phyloP scores from a whole-genome alignment of 2,797 vertebrate genomes.

The Pagetopsis macropterus region DNA sequence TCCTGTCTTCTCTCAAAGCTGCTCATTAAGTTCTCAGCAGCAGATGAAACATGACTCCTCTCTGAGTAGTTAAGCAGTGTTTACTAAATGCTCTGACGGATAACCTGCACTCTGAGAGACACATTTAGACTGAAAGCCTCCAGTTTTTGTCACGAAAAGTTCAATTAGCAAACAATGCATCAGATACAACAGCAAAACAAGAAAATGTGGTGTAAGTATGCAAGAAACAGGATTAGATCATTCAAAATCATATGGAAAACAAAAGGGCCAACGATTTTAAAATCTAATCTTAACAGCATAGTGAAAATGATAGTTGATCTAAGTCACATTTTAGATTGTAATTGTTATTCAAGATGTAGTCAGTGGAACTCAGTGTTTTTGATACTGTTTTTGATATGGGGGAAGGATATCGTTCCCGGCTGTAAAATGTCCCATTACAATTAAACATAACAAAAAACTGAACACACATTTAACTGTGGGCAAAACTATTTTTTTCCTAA shows the following conservation, averaged over 20 bases:
- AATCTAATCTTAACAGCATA: too few relatives aligned
- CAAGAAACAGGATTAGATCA: not conserved
- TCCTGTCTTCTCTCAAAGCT: conserved; percentile 37
- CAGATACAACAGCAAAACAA: not conserved
- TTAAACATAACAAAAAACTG: too few relatives aligned
- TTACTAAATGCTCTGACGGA: conserved; percentile 39
- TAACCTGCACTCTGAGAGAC: conserved; percentile 2
- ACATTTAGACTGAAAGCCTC: conserved; percentile 11
- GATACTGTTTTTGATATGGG: too few relatives aligned
- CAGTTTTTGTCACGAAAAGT: not conserved
- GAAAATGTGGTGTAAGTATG: not conserved
- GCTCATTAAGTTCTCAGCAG: conserved; percentile 38
- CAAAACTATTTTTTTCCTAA: too few relatives aligned
- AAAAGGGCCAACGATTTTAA: not conserved
- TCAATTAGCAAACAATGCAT: not conserved
- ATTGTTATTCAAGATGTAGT: too few relatives aligned
- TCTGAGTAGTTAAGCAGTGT: conserved; percentile 18
- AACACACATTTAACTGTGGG: too few relatives aligned
- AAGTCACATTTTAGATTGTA: too few relatives aligned
- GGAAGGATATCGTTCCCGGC: too few relatives aligned
- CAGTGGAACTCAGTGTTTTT: too few relatives aligned
- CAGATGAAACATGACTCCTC: conserved; percentile 48
- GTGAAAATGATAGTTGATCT: too few relatives aligned
- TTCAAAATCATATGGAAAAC: not conserved
- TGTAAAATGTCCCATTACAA: too few relatives aligned